Percentiles rank a stretch among this genome's conserved stretches.
Conservation (phyloP, 2,113 vertebrate genomes). For the Tachycineta bicolor region DNA sequence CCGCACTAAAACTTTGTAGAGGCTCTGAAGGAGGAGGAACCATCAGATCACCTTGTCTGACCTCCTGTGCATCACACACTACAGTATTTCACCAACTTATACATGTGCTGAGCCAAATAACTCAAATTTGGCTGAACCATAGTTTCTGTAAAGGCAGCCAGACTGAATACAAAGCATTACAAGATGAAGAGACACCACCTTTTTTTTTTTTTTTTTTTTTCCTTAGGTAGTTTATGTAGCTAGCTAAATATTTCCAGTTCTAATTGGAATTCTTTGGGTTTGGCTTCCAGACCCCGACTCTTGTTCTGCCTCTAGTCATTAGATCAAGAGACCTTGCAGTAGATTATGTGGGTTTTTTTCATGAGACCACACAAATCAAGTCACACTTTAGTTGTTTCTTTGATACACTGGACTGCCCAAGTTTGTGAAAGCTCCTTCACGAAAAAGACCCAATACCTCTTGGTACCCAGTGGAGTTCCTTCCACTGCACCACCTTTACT, state of each 20-base stretch:
- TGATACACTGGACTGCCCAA: not conserved
- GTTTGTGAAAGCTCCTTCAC: not conserved
- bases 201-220: not conserved
- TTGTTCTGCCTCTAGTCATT: not conserved
- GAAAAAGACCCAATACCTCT: not conserved
- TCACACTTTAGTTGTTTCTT: not conserved
- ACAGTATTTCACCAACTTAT: constrained; percentile 38
- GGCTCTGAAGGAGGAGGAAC: not conserved
- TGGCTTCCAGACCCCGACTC: not conserved
- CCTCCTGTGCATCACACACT: constrained; percentile 17
- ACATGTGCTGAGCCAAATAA: constrained; percentile 24
- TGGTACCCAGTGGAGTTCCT: not conserved
- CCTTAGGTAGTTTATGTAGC: constrained; percentile 25
- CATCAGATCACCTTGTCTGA: constrained; percentile 53
- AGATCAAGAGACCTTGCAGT: not conserved
- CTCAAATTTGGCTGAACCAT: constrained; percentile 19
- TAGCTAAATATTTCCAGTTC: constrained; percentile 40
- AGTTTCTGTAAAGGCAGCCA: constrained; percentile 33
- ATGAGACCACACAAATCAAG: not conserved
- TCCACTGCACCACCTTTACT: not conserved
- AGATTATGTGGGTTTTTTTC: not conserved
- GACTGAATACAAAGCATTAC: constrained; percentile 19
- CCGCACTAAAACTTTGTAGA: not conserved
- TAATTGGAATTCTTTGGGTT: constrained; percentile 27
- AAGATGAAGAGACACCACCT: not conserved